Base-by-base conservation (phyloP, 2,113 vertebrate species). In the Terrapene triunguis region DNA sequence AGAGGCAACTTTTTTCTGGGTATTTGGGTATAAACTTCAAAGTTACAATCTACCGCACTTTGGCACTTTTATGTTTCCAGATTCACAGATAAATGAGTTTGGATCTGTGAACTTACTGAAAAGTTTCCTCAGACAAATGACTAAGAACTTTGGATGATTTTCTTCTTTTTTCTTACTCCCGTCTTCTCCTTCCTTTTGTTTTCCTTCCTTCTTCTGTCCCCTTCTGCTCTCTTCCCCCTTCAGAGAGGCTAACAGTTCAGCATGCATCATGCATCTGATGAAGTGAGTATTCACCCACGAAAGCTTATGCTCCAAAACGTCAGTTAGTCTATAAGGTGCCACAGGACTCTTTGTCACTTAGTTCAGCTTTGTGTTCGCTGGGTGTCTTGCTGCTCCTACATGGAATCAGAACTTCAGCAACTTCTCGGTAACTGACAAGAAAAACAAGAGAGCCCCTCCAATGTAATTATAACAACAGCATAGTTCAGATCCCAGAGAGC, bases 21-120 rank as follows among this genome's bases (percentile, higher is more conserved):
- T 88, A 92, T 91, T 90, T 97, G 94, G 95, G 86, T 96, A 96
- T 96, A 95, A 97, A 96, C 95, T 95, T 97, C 93, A 97, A 97
- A 97, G 96, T 93, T 97, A 97, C 86, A 96, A 93, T 87, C 65
- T 97, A 94, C 80, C 92, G 85, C 88, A 93, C 84, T 91, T 86
- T 92, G 72, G 13, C 95, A 35, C 89, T 97, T 97, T 96, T 94
- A 94, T 97, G 90, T 97, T 94, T 96, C 44, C 91, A 94, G 59
- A 35, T 87, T 94, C 86, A 93, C 50, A 92, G 93, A 97, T 94
- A 97, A 95, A 97, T 96, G 82, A 42, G 55, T 53, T 83, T 90
- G 55, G 50, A 24, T 48, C 94, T 95, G 92, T 95, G 89, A 91
- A 94, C 89, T 93, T 95, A 54, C 62, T n/a, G 89, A 89, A 57